Percentiles rank a stretch among this genome's conserved stretches.
These are phyloP conservation scores for Zaprionus lachaisei DNA, from an alignment of 1,140 invertebrate species.

Conservation along the genomic window DNA sequence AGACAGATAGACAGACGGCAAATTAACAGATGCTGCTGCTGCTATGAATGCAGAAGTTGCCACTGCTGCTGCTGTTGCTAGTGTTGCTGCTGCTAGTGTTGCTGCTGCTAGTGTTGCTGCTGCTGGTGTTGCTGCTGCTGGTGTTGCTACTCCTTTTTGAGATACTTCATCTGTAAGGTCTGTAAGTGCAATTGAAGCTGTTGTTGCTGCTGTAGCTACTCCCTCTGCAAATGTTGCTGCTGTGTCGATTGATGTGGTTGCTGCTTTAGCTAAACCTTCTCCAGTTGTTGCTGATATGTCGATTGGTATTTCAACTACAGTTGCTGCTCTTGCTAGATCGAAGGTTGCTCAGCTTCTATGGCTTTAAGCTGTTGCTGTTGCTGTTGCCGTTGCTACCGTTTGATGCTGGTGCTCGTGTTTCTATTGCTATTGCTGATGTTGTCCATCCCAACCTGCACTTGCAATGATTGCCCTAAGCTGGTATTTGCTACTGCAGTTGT, in stretches of 20 bases:
- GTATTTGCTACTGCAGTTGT: slow-evolving; percentile 1
- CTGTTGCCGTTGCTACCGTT: background rate
- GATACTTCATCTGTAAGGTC: background rate
- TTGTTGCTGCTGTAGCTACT: slow-evolving; percentile 13
- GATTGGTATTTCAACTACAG: background rate
- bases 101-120: background rate
- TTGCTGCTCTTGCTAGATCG: background rate
- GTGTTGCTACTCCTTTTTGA: background rate
- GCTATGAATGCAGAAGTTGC: background rate
- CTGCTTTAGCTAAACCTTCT: background rate
- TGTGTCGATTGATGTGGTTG: background rate
- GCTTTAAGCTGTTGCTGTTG: slow-evolving; percentile 22
- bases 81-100: background rate
- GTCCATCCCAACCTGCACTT: background rate
- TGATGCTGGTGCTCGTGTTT: background rate
- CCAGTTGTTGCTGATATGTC: slow-evolving; percentile 25
- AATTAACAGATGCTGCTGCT: slow-evolving; percentile 70
- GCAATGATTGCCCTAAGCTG: slow-evolving; percentile 23
- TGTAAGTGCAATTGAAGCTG: background rate
- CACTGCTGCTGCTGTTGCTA: background rate
- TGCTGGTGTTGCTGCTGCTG: background rate
- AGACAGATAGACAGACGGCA: slow-evolving; percentile 38
- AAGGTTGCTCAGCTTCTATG: background rate
- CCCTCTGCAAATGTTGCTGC: background rate
- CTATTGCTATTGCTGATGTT: background rate